Percentiles rank a stretch among this genome's conserved stretches.
phyloP scores from a whole-genome alignment of 2,113 vertebrate genomes.

The Edolisoma coerulescens region DNA sequence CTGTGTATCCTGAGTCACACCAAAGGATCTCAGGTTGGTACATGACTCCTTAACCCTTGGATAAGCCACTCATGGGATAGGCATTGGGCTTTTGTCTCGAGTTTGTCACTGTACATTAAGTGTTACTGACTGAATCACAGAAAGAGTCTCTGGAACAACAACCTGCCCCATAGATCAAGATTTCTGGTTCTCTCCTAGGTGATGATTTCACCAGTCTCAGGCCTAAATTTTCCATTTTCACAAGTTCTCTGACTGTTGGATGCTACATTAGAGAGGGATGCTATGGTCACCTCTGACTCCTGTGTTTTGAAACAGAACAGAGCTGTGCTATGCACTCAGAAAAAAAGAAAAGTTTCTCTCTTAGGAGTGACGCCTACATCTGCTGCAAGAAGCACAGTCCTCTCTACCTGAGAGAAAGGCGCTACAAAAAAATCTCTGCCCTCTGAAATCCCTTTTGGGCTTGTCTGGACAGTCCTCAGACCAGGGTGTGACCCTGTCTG shows the following conservation, averaged over 20 bases:
- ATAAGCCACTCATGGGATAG: neutral
- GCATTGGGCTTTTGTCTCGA: fast-evolving
- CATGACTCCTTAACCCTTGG: neutral
- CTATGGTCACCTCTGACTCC: neutral
- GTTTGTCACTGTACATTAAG: neutral
- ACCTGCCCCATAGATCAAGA: neutral
- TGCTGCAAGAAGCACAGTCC: fast-evolving
- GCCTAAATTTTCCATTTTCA: neutral
- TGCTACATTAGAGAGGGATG: neutral
- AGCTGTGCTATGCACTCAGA: fast-evolving
- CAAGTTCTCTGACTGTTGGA: neutral
- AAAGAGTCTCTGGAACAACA: neutral
- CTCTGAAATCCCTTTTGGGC: neutral
- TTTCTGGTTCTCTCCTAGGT: neutral
- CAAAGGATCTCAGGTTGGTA: neutral
- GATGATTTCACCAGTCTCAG: neutral
- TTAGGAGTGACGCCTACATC: neutral
- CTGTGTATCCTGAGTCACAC: neutral
- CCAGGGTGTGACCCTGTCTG: neutral
- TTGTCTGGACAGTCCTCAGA: neutral
- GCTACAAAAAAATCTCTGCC: neutral
- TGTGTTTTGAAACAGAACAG: neutral
- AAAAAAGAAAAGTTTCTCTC: neutral
- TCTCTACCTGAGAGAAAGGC: neutral
- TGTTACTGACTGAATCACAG: neutral